phyloP scores from a whole-genome alignment of 1,140 invertebrate genomes.

The Drosophila tropicalis region DNA sequence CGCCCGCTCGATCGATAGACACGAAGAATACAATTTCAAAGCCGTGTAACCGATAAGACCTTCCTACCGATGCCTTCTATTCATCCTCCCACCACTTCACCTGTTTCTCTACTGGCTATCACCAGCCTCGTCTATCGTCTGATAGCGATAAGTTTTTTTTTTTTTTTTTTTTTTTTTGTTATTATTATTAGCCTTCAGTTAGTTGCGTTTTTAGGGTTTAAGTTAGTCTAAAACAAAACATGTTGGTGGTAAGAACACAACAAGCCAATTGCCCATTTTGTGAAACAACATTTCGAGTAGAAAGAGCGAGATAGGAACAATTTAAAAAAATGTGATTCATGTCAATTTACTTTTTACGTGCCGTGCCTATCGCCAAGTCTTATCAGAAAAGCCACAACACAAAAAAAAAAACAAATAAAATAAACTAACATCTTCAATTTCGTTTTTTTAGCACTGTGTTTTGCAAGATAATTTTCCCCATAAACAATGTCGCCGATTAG shows the following conservation, averaged over 20 bases:
- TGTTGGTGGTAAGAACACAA: conserved; percentile 65
- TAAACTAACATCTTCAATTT: conserved; percentile 32
- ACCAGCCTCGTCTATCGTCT: conserved; percentile 11
- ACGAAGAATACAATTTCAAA: conserved; percentile 7
- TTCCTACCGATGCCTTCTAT: background rate
- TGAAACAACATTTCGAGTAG: background rate
- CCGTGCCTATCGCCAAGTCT: conserved; percentile 16
- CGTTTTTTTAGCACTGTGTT: conserved; percentile 4
- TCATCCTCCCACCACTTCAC: background rate
- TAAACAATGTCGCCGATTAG: conserved; percentile 5
- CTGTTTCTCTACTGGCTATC: background rate
- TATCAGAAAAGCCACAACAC: conserved; percentile 49
- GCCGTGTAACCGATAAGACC: conserved; percentile 2
- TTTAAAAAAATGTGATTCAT: conserved; percentile 43
- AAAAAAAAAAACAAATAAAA: conserved; percentile 21
- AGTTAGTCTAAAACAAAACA: conserved; percentile 57
- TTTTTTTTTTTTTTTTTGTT: conserved; percentile 26
- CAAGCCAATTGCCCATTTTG: background rate
- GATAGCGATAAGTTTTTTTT: conserved; percentile 55
- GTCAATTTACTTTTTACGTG: background rate
- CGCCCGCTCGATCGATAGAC: background rate
- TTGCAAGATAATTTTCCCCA: conserved; percentile 1
- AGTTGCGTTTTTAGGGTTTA: conserved; percentile 7
- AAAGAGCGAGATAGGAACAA: background rate
- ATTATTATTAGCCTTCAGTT: conserved; percentile 33